Evolutionary conservation across 2,797 vertebrate genomes (phyloP).

Genomic region (Thunnus albacares): DNA sequence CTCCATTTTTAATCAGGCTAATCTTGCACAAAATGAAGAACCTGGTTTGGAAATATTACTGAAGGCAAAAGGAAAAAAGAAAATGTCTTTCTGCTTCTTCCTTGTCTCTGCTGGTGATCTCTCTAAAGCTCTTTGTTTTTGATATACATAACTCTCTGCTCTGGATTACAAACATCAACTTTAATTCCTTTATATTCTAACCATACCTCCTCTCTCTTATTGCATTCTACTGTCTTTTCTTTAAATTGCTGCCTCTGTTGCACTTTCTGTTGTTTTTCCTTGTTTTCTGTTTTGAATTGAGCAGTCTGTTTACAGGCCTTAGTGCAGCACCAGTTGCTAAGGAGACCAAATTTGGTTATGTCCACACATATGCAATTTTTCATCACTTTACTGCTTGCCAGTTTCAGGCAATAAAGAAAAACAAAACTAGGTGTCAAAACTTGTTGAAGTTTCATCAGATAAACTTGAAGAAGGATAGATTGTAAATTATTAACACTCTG

Average conservation of each 20-base stretch:
- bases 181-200: constrained; percentile 20
- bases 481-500: constrained; percentile 28
- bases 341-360: constrained; percentile 72
- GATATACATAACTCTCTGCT: neutral
- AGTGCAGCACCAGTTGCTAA: constrained; percentile 68
- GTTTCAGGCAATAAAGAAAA: constrained; percentile 48
- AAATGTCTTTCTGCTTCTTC: constrained; percentile 12
- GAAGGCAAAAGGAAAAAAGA: constrained; percentile 42
- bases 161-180: constrained; percentile 14
- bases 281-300: neutral
- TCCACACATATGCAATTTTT: constrained; percentile 51
- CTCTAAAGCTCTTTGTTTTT: constrained; percentile 1
- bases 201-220: constrained; percentile 1
- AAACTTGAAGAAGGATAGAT: constrained; percentile 25
- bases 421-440: constrained; percentile 10
- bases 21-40: constrained; percentile 74
- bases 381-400: constrained; percentile 52
- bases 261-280: neutral
- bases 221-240: neutral
- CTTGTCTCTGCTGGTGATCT: constrained; percentile 1
- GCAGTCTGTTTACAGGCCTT: constrained; percentile 14
- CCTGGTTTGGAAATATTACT: constrained; percentile 57
- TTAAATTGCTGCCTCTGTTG: constrained; percentile 3
- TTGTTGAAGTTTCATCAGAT: constrained; percentile 10
- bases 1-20: constrained; percentile 83